These are phyloP conservation scores for Drosophila melanica DNA, from an alignment of 1,140 invertebrate genomes.

Conservation along the genomic window DNA sequence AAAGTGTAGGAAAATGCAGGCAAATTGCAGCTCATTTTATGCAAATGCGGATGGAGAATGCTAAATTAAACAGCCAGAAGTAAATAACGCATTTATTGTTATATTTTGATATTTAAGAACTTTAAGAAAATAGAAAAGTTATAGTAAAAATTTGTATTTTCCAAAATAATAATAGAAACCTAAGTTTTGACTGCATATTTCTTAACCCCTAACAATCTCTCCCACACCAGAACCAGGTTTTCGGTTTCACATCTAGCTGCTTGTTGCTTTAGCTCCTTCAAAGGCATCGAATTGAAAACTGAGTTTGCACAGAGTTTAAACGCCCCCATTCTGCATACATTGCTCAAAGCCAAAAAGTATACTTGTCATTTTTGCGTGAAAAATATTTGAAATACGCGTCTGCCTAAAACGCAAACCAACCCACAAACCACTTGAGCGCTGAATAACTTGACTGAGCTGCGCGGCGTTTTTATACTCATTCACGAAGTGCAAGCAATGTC, in stretches of 20 bases:
- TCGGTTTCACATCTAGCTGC: slow-evolving; percentile 14
- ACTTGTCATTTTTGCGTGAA: slow-evolving; percentile 70
- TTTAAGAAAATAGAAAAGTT: no score
- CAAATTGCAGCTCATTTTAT: slow-evolving; percentile 51
- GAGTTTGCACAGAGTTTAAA: background rate
- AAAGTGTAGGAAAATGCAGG: background rate
- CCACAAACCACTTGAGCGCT: slow-evolving; percentile 47
- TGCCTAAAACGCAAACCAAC: slow-evolving; percentile 34
- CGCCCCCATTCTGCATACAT: slow-evolving; percentile 41
- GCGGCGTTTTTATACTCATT: no score
- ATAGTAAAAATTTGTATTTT: no score
- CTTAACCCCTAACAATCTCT: no score
- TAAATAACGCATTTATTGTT: background rate
- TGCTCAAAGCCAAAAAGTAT: slow-evolving; percentile 65
- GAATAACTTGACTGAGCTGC: slow-evolving; percentile 44
- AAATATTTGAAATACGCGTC: slow-evolving; percentile 66
- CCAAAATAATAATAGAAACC: no score
- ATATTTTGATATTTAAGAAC: no score
- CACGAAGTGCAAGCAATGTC: no score
- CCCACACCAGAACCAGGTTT: background rate
- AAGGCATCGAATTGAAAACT: slow-evolving; percentile 9
- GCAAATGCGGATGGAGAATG: slow-evolving; percentile 44
- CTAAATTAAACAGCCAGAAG: slow-evolving; percentile 21
- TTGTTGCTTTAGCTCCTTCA: background rate
- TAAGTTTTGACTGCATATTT: no score